Percentiles rank a stretch among this genome's conserved stretches.
These are phyloP conservation scores for Hippocampus abdominalis DNA, from an alignment of 2,113 vertebrate species.

Conservation along the genomic window DNA sequence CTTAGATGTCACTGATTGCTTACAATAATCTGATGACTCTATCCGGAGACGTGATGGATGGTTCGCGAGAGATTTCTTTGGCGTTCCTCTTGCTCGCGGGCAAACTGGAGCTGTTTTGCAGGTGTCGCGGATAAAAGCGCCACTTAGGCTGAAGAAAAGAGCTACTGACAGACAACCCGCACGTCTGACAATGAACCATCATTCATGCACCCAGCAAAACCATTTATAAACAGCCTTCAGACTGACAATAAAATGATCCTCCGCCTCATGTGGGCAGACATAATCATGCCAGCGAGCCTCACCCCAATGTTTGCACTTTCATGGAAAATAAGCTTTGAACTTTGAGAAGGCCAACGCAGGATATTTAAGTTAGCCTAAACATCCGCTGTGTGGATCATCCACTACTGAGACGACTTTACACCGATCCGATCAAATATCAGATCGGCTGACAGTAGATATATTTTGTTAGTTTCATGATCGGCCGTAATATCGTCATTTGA, in stretches of 20 bases:
- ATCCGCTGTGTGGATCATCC: background rate
- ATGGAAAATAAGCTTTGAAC: conserved; percentile 4
- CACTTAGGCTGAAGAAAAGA: background rate
- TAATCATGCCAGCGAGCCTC: conserved; percentile 10
- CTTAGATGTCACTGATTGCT: background rate
- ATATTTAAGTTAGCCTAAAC: background rate
- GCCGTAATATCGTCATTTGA: no score
- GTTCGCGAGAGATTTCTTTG: background rate
- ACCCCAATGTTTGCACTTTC: background rate
- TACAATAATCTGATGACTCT: background rate
- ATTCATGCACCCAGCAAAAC: background rate
- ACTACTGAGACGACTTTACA: background rate
- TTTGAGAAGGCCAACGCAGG: background rate
- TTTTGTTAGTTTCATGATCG: no score
- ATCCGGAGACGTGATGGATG: background rate
- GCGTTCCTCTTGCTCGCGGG: background rate
- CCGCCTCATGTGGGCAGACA: conserved; percentile 9
- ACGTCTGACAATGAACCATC: conserved; percentile 6
- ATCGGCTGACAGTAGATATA: no score
- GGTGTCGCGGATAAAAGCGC: conserved; percentile 10
- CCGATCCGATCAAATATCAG: no score
- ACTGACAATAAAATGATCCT: background rate
- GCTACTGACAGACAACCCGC: background rate
- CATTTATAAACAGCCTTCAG: background rate
- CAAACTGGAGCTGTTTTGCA: conserved; percentile 6